Percentiles rank a stretch among this genome's conserved stretches.
phyloP scores from a whole-genome alignment of 2,113 vertebrate species.

The Gyps fulvus region DNA sequence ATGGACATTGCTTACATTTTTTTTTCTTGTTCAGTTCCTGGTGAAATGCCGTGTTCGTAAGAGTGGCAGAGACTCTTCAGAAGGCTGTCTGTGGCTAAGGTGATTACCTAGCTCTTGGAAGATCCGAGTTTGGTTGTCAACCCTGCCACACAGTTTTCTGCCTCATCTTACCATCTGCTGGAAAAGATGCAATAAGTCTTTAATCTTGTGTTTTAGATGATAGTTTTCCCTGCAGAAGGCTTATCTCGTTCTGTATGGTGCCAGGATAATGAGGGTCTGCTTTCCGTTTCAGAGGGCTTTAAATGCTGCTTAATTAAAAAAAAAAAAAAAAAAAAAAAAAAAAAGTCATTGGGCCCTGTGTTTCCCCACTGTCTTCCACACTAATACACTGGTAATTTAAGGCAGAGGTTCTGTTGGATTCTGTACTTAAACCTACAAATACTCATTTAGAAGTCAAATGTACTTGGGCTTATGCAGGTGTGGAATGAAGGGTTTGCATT shows the following conservation, averaged over 20 bases:
- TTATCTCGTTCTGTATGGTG: not conserved
- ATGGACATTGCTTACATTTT: not conserved
- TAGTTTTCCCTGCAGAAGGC: not conserved
- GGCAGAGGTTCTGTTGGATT: not conserved
- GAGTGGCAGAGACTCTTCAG: not conserved
- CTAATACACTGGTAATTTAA: not conserved
- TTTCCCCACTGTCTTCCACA: not conserved
- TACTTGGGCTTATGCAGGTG: not conserved
- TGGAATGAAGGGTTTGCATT: not conserved
- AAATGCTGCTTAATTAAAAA: not conserved
- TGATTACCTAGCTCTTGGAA: not conserved
- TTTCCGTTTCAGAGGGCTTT: not conserved
- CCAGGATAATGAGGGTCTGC: not conserved
- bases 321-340: not conserved
- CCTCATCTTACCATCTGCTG: not conserved
- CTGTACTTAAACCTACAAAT: not conserved
- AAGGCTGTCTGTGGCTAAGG: not conserved
- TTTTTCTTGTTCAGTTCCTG: not conserved
- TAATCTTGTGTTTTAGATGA: not conserved
- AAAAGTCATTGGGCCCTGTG: not conserved
- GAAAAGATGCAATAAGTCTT: not conserved
- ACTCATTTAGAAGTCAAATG: constrained; percentile 6
- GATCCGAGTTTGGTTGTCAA: not conserved
- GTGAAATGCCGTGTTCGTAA: not conserved
- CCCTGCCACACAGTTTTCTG: not conserved